Evolutionary conservation across 2,113 vertebrate genomes (phyloP).

Genomic region (Prietella phreatophila): DNA sequence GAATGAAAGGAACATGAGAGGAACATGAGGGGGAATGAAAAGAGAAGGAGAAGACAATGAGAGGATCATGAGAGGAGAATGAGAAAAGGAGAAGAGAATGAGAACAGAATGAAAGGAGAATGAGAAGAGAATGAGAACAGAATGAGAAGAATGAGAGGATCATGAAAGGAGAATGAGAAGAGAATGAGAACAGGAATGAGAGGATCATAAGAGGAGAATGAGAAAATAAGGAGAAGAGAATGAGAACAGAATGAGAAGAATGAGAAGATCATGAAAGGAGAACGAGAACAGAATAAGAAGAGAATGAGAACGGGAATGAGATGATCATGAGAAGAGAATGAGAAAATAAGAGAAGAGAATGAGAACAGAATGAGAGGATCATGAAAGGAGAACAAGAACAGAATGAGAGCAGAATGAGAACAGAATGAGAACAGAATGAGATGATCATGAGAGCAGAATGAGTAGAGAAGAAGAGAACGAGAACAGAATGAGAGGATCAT

Average conservation of each 20-base stretch:
- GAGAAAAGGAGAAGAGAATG: background rate
- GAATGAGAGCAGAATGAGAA: background rate
- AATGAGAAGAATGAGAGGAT: slow-evolving; percentile 51
- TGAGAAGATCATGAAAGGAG: background rate
- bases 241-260: background rate
- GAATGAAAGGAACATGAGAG: background rate
- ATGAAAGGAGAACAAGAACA: background rate
- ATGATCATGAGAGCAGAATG: background rate
- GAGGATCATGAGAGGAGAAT: background rate
- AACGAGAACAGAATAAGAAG: too few species aligned
- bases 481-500: background rate
- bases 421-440: background rate
- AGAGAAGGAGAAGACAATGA: background rate
- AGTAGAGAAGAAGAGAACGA: background rate
- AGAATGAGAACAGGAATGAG: slow-evolving; percentile 50
- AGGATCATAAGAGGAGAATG: background rate
- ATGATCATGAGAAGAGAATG: background rate
- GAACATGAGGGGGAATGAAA: background rate
- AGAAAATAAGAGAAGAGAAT: background rate
- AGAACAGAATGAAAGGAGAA: background rate
- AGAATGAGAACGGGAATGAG: background rate
- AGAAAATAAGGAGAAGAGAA: background rate
- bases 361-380: background rate
- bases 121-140: background rate
- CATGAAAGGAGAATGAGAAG: background rate